Base-by-base conservation (phyloP, 2,888 invertebrate genomes). In the Acrobasis suavella region DNA sequence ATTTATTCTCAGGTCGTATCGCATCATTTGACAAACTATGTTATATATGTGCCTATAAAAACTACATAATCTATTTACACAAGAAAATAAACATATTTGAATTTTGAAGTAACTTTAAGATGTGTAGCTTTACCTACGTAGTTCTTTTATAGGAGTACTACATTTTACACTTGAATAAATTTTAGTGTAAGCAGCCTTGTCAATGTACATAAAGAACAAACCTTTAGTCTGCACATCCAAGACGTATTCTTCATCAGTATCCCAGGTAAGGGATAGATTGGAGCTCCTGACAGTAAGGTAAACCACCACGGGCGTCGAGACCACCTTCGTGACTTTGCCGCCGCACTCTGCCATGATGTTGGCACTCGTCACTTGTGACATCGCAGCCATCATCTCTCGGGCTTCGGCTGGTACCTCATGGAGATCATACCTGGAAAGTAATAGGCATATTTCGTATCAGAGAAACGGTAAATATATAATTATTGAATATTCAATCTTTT, bases 181-280 rank as follows among this genome's bases (percentile, higher is more conserved):
- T 22, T 22, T 22, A 2, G 22, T 22, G 1, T 2, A 22, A 22
- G 22, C 22, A 22, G 22, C 3, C 22, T 3, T 22, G 32, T 32
- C 5, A 32, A 32, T 5, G 32, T 2, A 22, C 32, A 32, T 32
- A 8, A 32, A 8, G 32, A 7, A 69, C 66, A 63, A 68, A 94
- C 95, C 94, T 86, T 92, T 92, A 58, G 91, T 92, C 64, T 93
- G 87, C 12, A 95, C 85, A 66, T 93, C 92, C 54, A 96, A 80
- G 63, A 81, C 83, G 76, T 96, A 97, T 46, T 94, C 91, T 82
- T 97, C 96, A 69, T 95, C 93, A 0, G 96, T 96, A 2, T 87
- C 85, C 95, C 95, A 95, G 68, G 93, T 92, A 9, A 96, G 87
- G 0, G 82, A 76, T 6, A 93, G 71, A 68, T 92, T 88, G 3